Base-by-base conservation (phyloP, 2,113 vertebrate genomes). In the human region DNA sequence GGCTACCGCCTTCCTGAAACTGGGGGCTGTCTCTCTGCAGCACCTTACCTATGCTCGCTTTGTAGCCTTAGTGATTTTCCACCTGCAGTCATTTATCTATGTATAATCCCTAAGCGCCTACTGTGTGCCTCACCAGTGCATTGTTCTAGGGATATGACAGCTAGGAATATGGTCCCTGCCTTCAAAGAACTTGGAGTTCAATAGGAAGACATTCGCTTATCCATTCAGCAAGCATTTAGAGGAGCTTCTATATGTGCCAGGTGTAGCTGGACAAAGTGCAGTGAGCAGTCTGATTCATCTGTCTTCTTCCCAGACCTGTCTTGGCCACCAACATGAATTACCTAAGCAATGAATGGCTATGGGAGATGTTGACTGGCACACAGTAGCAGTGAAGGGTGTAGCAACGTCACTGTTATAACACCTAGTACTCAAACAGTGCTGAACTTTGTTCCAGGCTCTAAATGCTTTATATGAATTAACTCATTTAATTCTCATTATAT, bases 401-500 rank as follows among this genome's bases (percentile, higher is more conserved):
- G 75, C 68, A 70, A 52, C 88, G 43, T 80, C 64, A n/a, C 68
- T 68, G 45, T 59, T 90, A 35, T 25, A 61, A 45, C 43, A 95
- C 45, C 27, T 81, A 61, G n/a, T 86, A 2, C 18, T 85, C 48
- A 82, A 92, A 94, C 45, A 50, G 35, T 14, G 55, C 30, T 81
- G 32, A 93, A 84, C 50, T 94, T 96, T 84, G 40, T 68, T 70
- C 48, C 32, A 89, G 64, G 66, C 45, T 94, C 90, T 83, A 78
- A 86, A 61, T 93, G 17, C 18, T 50, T 64, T 68, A 68, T 52
- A 48, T 57, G 73, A 81, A 79, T 93, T 93, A 81, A 59, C 25
- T 85, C 48, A 59, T 79, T 94, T 91, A 61, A 81, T 96, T 92
- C 75, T 95, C 70, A 82, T 64, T 40, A 50, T 55, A 73, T 55